Base-by-base conservation (phyloP, 1,140 invertebrate genomes). In the Lasaia peninsularis region DNA sequence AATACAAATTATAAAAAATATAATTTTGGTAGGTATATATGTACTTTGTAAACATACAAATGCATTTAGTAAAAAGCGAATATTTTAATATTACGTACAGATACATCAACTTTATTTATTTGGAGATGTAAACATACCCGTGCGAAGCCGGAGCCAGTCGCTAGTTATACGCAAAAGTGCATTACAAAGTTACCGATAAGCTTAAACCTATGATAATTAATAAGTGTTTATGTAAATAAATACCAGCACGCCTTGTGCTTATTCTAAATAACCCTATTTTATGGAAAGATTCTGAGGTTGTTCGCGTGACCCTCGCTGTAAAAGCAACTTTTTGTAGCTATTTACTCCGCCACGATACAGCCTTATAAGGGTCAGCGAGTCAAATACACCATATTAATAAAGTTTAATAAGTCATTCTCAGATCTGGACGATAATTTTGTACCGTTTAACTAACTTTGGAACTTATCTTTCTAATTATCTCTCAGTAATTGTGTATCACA, bases 351-450 rank as follows among this genome's bases (percentile, higher is more conserved):
- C 64, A 62, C 70, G 69, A 73, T 75, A 74, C 67, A 65, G 67
- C 71, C 67, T 64, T 75, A 77, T 77, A 75, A 69, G 65, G 80
- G 78, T 83, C 76, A 83, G 63, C 66, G 73, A 67, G 74, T 78
- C 75, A 78, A 81, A 75, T 65, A 69, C 69, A 76, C 73, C 69
- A 71, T 75, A 76, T 86, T 82, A 81, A 84, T 86, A 82, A 82
- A 72, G 58, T 69, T 75, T 83, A 82, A 77, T 81, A 78, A 84
- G 78, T 78, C 61, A 69, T 64, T 64, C 63, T 61, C 35, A 70
- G 67, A 71, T 71, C 68, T 51, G 64, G 67, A 62, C 56, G 67
- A 72, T 75, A 71, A 67, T 50, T 66, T 55, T 55, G 40, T 21
- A 55, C 20, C 20, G 35, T 48, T 55, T 48, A 48, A 48, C 40